Evolutionary conservation across 2,113 vertebrate genomes (phyloP).

Genomic region (Oxyruncus cristatus): DNA sequence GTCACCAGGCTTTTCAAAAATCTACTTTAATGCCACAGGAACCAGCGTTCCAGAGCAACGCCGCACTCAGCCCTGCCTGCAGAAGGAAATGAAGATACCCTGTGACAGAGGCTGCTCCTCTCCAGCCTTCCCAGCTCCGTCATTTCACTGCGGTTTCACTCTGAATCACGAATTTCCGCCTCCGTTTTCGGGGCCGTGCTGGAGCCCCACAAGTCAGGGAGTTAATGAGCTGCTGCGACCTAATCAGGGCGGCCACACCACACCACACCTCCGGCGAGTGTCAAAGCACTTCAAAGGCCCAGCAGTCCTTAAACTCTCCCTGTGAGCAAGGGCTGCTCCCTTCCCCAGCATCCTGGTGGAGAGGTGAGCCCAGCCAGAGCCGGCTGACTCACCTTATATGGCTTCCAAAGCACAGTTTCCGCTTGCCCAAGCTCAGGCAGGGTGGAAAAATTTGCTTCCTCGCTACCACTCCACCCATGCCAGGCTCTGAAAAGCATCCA

Average conservation of each 20-base stretch:
- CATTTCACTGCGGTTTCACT: background rate
- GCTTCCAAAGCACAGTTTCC: constrained; percentile 26
- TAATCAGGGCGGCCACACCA: background rate
- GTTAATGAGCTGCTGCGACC: background rate
- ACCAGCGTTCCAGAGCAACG: background rate
- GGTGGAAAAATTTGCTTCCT: constrained; percentile 48
- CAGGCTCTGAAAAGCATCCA: background rate
- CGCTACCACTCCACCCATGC: background rate
- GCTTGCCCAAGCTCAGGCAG: constrained; percentile 52
- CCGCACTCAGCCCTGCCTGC: background rate
- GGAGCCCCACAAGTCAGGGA: background rate
- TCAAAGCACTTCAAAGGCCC: constrained; percentile 37
- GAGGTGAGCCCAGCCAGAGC: constrained; percentile 36
- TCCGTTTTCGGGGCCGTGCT: background rate
- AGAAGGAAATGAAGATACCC: background rate
- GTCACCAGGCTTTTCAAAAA: background rate
- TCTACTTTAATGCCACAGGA: background rate
- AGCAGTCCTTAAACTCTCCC: background rate
- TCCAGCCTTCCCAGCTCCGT: background rate
- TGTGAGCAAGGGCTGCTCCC: constrained; percentile 48
- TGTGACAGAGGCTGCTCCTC: background rate
- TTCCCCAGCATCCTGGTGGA: background rate
- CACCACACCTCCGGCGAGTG: background rate
- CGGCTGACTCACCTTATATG: background rate
- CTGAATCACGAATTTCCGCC: background rate